Evolutionary conservation across 53 echinoderm and acorn worm genomes (phyloP).

Genomic region (Apostichopus leukothele): DNA sequence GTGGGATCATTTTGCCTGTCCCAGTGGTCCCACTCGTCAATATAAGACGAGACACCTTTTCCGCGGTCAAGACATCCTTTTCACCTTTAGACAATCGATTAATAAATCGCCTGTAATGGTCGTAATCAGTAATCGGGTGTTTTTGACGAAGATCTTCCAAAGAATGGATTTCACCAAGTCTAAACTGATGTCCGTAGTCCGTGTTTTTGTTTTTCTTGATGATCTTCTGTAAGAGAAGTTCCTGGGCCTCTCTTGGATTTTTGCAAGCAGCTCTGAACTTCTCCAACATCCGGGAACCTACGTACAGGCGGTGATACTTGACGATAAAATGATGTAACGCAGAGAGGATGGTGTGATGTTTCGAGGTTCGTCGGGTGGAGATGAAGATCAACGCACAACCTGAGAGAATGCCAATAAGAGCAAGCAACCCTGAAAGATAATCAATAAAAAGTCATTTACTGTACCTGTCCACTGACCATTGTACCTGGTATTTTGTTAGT

Average conservation of each 20-base stretch:
- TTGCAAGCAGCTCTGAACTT: constrained; percentile 34
- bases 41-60: constrained; percentile 41
- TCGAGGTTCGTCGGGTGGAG: neutral
- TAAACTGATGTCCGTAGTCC: constrained; percentile 52
- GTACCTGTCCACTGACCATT: no score
- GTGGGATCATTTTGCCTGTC: constrained; percentile 61
- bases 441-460: no score
- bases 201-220: constrained; percentile 57
- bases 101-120: constrained; percentile 61
- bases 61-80: constrained; percentile 57
- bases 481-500: no score
- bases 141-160: constrained; percentile 54
- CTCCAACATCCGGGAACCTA: neutral
- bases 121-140: constrained; percentile 68
- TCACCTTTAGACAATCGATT: constrained; percentile 68
- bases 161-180: constrained; percentile 56
- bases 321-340: constrained; percentile 15
- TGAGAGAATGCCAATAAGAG: neutral
- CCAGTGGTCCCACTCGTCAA: constrained; percentile 78
- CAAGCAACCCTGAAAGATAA: neutral
- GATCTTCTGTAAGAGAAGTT: constrained; percentile 49
- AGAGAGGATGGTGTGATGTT: constrained; percentile 4
- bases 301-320: constrained; percentile 1
- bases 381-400: constrained; percentile 1
- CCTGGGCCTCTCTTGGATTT: constrained; percentile 56